Percentiles rank a stretch among this genome's conserved stretches.
Conservation (phyloP, 1,140 invertebrate genomes). For the Ctenoplectra terminalis region DNA sequence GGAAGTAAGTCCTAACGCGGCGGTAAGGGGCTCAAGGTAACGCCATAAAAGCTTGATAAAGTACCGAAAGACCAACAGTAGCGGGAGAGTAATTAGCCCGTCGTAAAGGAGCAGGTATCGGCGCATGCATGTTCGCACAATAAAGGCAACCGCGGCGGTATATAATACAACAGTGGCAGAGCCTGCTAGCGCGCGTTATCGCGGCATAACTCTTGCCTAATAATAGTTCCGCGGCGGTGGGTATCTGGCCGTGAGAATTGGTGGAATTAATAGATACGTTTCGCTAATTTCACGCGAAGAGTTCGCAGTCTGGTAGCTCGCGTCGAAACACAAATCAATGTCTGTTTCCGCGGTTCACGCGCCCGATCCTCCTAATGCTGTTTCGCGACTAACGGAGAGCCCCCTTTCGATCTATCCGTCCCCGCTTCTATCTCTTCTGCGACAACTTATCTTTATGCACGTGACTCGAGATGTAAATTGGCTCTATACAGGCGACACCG, state of each 20-base stretch:
- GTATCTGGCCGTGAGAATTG: background rate
- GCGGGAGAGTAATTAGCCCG: background rate
- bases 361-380: slow-evolving; percentile 2
- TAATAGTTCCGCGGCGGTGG: background rate
- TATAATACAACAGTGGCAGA: no score
- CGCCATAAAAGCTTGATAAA: background rate
- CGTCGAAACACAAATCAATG: slow-evolving; percentile 35
- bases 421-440: slow-evolving; percentile 14
- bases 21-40: background rate
- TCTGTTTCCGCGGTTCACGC: background rate
- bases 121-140: background rate
- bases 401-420: slow-evolving; percentile 36
- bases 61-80: background rate
- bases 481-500: slow-evolving; percentile 51
- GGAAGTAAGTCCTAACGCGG: background rate
- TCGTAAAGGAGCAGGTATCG: background rate
- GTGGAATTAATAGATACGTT: slow-evolving; percentile 40
- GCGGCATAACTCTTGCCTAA: background rate
- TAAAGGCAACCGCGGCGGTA: background rate
- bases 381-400: slow-evolving; percentile 35
- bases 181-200: background rate
- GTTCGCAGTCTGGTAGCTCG: slow-evolving; percentile 26
- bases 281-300: slow-evolving; percentile 15
- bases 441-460: slow-evolving; percentile 48
- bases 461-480: slow-evolving; percentile 66